Conservation (phyloP, 2,797 vertebrate species). For the Distichodus sexfasciatus region DNA sequence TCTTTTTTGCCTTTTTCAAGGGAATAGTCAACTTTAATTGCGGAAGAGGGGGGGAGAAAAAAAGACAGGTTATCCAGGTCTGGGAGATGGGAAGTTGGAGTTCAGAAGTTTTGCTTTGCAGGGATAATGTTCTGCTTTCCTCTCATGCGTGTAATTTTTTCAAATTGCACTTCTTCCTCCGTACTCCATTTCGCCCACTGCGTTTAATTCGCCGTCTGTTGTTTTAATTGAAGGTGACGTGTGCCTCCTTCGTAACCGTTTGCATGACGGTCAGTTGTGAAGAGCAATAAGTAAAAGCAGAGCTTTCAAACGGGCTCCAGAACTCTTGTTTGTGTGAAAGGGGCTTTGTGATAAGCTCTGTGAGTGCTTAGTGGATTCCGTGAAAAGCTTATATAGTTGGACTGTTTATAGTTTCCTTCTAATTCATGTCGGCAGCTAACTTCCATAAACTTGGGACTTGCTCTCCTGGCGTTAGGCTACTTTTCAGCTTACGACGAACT, state of each 20-base stretch:
- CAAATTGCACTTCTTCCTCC: neutral
- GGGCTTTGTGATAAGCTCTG: slow-evolving; percentile 16
- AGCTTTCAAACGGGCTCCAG: slow-evolving; percentile 24
- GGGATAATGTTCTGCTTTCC: slow-evolving; percentile 18
- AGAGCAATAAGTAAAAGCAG: slow-evolving; percentile 33
- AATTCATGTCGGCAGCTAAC: slow-evolving; percentile 36
- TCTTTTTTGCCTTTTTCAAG: too few relatives aligned
- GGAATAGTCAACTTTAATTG: too few relatives aligned
- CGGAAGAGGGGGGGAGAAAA: neutral
- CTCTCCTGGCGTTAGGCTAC: neutral
- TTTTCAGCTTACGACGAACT: slow-evolving; percentile 1
- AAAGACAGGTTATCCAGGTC: slow-evolving; percentile 40
- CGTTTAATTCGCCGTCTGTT: slow-evolving; percentile 13
- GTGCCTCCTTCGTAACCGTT: neutral
- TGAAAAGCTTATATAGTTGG: neutral
- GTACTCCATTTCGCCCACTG: neutral
- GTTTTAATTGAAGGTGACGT: slow-evolving; percentile 27
- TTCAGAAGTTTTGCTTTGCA: slow-evolving; percentile 42
- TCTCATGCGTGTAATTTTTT: slow-evolving; percentile 35
- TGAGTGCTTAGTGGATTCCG: neutral
- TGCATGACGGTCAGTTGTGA: slow-evolving; percentile 26
- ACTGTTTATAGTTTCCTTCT: slow-evolving; percentile 29
- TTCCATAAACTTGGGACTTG: slow-evolving; percentile 24
- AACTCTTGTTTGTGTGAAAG: slow-evolving; percentile 21
- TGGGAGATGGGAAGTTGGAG: slow-evolving; percentile 33